A percentile compares a stretch with the other conserved stretches of the same genome.
Conservation (phyloP, 1,140 invertebrate species). For the Ceratosolen fusciceps region DNA sequence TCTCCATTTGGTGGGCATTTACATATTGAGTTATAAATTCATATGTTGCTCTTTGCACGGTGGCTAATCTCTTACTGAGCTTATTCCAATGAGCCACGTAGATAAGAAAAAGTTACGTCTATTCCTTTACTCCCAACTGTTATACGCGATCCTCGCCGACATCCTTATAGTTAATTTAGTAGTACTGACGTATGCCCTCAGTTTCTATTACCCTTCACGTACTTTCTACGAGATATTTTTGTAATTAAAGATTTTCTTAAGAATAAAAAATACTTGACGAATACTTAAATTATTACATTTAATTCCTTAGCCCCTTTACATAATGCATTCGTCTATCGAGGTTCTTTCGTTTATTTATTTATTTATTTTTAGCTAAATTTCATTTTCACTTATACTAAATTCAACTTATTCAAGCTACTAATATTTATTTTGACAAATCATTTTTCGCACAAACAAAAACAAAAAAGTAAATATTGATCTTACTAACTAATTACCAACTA, state of each 20-base stretch:
- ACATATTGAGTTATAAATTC: neutral
- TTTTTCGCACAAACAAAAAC: too few species aligned
- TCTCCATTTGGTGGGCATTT: neutral
- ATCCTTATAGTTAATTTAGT: constrained; percentile 22
- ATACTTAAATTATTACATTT: too few species aligned
- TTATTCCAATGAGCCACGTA: neutral
- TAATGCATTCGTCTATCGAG: too few species aligned
- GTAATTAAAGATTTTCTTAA: neutral
- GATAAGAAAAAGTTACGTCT: constrained; percentile 22
- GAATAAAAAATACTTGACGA: neutral
- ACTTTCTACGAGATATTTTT: neutral
- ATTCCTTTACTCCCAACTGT: neutral
- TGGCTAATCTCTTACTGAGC: neutral
- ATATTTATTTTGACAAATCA: too few species aligned
- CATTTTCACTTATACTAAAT: too few species aligned
- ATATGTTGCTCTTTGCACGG: neutral
- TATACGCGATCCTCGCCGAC: neutral
- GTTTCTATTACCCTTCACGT: neutral
- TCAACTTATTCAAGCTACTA: too few species aligned
- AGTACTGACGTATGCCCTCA: neutral
- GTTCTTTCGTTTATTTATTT: too few species aligned
- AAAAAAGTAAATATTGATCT: too few species aligned
- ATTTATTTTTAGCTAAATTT: too few species aligned
- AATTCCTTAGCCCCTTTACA: too few species aligned
- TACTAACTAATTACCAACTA: too few species aligned